These are phyloP conservation scores for Metopia argyrocephala DNA, from an alignment of 2,888 invertebrate species.

Conservation along the genomic window DNA sequence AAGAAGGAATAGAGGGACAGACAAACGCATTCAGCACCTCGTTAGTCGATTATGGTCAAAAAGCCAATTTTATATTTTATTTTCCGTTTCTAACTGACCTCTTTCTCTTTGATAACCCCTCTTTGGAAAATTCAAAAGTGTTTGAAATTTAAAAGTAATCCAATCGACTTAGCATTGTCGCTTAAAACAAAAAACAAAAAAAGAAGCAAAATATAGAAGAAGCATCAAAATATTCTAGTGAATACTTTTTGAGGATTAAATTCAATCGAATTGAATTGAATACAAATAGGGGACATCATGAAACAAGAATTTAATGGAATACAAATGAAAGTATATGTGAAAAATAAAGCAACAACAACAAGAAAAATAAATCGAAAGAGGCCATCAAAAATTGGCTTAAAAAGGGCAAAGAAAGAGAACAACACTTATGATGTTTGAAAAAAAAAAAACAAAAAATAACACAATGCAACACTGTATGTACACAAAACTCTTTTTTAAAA, in stretches of 20 bases:
- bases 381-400: conserved; percentile 40
- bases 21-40: conserved; percentile 71
- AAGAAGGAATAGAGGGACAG: conserved; percentile 39
- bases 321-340: conserved; percentile 17
- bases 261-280: conserved; percentile 64
- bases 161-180: conserved; percentile 62
- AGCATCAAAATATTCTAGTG: conserved; percentile 39
- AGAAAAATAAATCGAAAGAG: conserved; percentile 19
- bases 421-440: background rate
- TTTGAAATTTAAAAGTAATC: background rate
- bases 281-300: conserved; percentile 60
- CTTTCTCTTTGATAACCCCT: too few relatives aligned
- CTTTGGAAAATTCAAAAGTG: too few relatives aligned
- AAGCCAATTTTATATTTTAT: conserved; percentile 61
- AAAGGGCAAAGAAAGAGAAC: conserved; percentile 34
- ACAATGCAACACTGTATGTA: background rate
- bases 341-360: background rate
- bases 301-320: conserved; percentile 51
- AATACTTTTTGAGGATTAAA: conserved; percentile 61
- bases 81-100: conserved; percentile 69
- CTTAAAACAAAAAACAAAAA: conserved; percentile 7
- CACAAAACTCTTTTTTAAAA: background rate
- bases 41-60: conserved; percentile 71
- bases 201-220: background rate
- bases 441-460: background rate